Evolutionary conservation across 2,797 vertebrate species (phyloP).

Genomic region (Malacoctenus gilli): DNA sequence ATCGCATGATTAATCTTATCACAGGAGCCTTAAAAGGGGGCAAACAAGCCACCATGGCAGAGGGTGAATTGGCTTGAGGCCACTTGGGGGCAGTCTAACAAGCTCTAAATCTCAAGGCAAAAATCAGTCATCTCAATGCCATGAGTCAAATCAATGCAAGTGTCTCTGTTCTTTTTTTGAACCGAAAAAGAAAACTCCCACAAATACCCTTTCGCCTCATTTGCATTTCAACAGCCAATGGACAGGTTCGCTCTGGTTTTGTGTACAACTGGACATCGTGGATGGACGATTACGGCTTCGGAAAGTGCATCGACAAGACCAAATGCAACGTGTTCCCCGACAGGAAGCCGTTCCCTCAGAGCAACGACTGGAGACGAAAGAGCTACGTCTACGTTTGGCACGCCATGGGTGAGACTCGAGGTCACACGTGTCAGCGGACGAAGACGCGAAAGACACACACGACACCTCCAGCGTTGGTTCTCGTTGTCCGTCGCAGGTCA

Average conservation of each 20-base stretch:
- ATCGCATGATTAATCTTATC: too few species aligned
- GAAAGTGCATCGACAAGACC: slow-evolving; percentile 71
- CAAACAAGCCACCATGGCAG: neutral
- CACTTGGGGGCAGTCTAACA: slow-evolving; percentile 5
- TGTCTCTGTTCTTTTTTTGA: too few species aligned
- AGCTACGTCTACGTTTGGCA: slow-evolving; percentile 93
- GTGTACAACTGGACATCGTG: slow-evolving; percentile 91
- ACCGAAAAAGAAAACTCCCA: too few species aligned
- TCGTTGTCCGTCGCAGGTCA: slow-evolving; percentile 80
- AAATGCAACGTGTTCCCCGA: slow-evolving; percentile 88
- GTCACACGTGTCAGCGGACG: fast-evolving
- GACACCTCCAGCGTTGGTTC: neutral
- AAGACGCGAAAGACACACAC: neutral
- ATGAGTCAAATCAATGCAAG: too few species aligned
- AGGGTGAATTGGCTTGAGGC: neutral
- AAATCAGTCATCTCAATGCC: too few species aligned
- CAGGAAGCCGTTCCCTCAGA: slow-evolving; percentile 86
- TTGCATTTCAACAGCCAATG: slow-evolving; percentile 64
- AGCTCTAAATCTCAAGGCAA: neutral
- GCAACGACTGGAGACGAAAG: slow-evolving; percentile 83
- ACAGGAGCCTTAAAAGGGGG: neutral
- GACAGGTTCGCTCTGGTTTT: slow-evolving; percentile 76
- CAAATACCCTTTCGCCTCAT: too few species aligned
- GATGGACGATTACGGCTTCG: slow-evolving; percentile 81
- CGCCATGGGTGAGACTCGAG: slow-evolving; percentile 82